Base-by-base conservation (phyloP, 1,140 invertebrate species). In the Tetramorium parvispinum region DNA sequence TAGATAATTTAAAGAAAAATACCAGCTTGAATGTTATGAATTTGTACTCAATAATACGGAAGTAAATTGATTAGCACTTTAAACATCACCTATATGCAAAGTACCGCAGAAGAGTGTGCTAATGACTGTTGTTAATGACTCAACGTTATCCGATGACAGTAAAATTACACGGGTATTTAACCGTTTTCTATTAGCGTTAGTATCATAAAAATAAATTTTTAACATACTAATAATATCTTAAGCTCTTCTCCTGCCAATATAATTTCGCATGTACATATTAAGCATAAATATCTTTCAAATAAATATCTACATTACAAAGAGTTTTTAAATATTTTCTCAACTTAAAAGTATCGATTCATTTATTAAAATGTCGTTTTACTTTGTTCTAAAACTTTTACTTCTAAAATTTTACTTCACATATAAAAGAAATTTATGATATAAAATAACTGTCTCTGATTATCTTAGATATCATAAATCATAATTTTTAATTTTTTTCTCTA, bases 51-150 rank as follows among this genome's bases (percentile, higher is more conserved):
- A 75, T 61, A 46, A 16, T 5, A 21, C 24, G 16, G 8, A 77
- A 77, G 57, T 61, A 61, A 16, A 77, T 63, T 43, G 16, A 77
- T 77, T 77, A n/a, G 16, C 40, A n/a, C 8, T 77, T 51, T 77
- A 37, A 53, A 37, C 40, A 24, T 46, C 8, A 7, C 10, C 18
- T 27, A 6, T 46, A n/a, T 18, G 16, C 11, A 2, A 63, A 77
- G 16, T 43, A 46, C 32, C 57, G 46, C 71, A 3, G 37, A n/a
- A 57, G n/a, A 37, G 18, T 24, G 16, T 37, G 55, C 13, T 61
- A 77, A 61, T 61, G n/a, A 76, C 21, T 10, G 16, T 18, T 61
- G 53, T 76, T 61, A 77, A 77, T 77, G 32, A 59, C 21, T 76
- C 53, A 59, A 59, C 53, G 43, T 76, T 40, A 59, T 21, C 16